phyloP scores from a whole-genome alignment of 2,888 invertebrate genomes.

The Monochamus alternatus region DNA sequence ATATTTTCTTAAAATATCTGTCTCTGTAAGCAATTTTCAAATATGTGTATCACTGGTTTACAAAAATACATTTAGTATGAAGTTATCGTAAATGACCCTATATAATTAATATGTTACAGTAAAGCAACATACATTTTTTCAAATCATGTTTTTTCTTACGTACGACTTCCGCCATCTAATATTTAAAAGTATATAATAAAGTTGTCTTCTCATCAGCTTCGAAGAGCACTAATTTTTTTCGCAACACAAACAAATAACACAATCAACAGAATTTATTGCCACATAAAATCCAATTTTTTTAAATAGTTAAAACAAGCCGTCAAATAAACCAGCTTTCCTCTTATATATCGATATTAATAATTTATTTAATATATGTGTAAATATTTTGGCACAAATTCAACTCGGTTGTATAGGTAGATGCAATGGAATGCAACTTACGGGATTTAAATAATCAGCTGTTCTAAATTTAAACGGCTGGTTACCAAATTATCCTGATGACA shows the following conservation, averaged over 20 bases:
- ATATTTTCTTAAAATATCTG: no score
- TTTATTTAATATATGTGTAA: slow-evolving; percentile 37
- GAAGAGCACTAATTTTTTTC: slow-evolving; percentile 2
- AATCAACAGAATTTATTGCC: slow-evolving; percentile 23
- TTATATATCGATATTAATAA: slow-evolving; percentile 28
- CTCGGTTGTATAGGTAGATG: slow-evolving; percentile 32
- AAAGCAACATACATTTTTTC: no score
- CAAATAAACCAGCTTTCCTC: slow-evolving; percentile 32
- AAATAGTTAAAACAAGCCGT: slow-evolving; percentile 35
- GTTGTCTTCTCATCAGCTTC: slow-evolving; percentile 2
- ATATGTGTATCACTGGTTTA: no score
- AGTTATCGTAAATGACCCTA: no score
- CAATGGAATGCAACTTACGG: slow-evolving; percentile 34
- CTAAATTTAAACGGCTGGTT: slow-evolving; percentile 23
- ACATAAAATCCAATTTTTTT: slow-evolving; percentile 33
- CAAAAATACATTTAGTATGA: no score
- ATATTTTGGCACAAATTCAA: slow-evolving; percentile 40
- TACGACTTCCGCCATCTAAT: no score
- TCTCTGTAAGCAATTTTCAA: no score
- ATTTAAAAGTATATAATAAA: slow-evolving; percentile 11
- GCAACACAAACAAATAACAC: slow-evolving; percentile 25
- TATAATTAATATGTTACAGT: no score
- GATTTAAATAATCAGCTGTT: slow-evolving; percentile 16
- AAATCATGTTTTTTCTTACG: no score
- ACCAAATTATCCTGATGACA: slow-evolving; percentile 1